phyloP scores from a whole-genome alignment of 2,888 invertebrate genomes.

The Scelioninae gen. 1 region DNA sequence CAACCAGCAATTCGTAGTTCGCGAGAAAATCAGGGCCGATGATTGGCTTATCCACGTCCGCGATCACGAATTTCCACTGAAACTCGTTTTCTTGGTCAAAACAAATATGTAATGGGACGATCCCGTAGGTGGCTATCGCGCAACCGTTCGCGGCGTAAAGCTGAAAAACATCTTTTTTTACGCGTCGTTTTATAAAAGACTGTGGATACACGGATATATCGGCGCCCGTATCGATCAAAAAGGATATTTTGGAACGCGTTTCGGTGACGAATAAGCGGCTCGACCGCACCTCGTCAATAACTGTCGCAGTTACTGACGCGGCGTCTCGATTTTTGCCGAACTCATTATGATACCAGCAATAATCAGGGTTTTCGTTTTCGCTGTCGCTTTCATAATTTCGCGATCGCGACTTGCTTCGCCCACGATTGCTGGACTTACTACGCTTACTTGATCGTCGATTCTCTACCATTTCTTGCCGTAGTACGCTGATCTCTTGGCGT shows the following conservation, averaged over 20 bases:
- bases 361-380: not conserved
- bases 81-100: constrained; percentile 74
- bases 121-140: constrained; percentile 76
- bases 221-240: constrained; percentile 8
- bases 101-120: not conserved
- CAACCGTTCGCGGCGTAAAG: constrained; percentile 65
- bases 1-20: constrained; percentile 76
- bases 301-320: constrained; percentile 4
- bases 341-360: not conserved
- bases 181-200: not conserved
- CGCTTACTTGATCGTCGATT: not conserved
- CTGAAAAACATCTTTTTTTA: not conserved
- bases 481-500: not conserved
- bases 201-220: constrained; percentile 18
- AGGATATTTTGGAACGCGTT: not conserved
- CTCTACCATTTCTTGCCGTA: constrained; percentile 1
- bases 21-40: constrained; percentile 78
- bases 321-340: not conserved
- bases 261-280: constrained; percentile 22
- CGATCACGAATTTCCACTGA: constrained; percentile 77
- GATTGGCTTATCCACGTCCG: constrained; percentile 78
- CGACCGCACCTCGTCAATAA: not conserved
- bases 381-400: not conserved
- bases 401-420: no score
- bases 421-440: not conserved